Evolutionary conservation across 1,140 invertebrate species (phyloP).

Genomic region (Drosophila pseudoobscura): DNA sequence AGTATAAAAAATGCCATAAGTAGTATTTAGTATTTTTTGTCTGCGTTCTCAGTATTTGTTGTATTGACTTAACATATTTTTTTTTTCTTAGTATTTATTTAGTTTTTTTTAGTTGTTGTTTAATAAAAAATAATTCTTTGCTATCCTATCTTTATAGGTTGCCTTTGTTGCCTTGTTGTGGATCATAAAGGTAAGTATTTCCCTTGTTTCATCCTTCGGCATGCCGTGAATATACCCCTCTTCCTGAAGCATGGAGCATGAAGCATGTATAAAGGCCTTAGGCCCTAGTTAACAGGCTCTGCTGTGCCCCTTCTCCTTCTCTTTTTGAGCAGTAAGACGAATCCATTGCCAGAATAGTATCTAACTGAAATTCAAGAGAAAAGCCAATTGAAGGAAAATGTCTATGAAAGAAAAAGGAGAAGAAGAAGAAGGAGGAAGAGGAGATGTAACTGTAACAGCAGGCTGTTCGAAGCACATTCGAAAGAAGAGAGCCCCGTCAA

Average conservation of each 20-base stretch:
- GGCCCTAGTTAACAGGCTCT: conserved; percentile 7
- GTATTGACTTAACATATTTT: not conserved
- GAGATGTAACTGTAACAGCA: too few relatives aligned
- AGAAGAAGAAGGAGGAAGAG: not conserved
- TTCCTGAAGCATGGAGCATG: not conserved
- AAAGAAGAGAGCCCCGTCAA: conserved; percentile 32
- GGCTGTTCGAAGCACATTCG: too few relatives aligned
- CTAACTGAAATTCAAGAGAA: conserved; percentile 52
- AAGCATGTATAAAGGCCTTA: conserved; percentile 10
- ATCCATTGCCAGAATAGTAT: conserved; percentile 41
- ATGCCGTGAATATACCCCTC: not conserved
- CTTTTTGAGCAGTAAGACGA: conserved; percentile 2
- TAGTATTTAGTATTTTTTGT: too few relatives aligned
- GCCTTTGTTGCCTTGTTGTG: too few relatives aligned
- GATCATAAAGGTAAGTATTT: too few relatives aligned
- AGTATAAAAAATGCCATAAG: too few relatives aligned
- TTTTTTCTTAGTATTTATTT: not conserved
- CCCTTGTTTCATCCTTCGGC: too few relatives aligned
- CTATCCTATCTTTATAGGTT: too few relatives aligned
- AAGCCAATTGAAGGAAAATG: conserved; percentile 63
- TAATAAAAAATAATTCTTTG: not conserved
- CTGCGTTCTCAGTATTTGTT: too few relatives aligned
- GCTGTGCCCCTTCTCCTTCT: not conserved
- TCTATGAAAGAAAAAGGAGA: conserved; percentile 6
- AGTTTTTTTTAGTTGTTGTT: not conserved